A percentile compares a stretch with the other conserved stretches of the same genome.
Conservation (phyloP, 2,797 vertebrate species). For the Peromyscus eremicus region DNA sequence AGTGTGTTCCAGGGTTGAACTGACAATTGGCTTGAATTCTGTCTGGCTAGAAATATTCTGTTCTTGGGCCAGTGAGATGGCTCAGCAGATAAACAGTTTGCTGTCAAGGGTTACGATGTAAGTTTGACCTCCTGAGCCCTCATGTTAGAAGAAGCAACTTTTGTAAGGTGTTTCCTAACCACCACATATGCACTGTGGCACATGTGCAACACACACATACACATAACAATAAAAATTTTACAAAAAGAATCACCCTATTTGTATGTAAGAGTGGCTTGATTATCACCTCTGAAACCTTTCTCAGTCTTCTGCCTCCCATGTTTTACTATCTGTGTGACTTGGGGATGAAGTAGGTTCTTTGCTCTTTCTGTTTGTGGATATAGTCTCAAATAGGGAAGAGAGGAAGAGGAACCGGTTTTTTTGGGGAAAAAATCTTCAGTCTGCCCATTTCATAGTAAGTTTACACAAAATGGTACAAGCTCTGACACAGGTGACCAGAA, state of each 20-base stretch:
- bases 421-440: background rate
- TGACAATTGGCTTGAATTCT: background rate
- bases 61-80: background rate
- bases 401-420: background rate
- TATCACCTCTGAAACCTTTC: background rate
- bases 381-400: background rate
- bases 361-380: background rate
- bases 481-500: background rate
- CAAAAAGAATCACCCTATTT: background rate
- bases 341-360: background rate
- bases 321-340: background rate
- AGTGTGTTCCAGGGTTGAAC: background rate
- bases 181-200: background rate
- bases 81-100: background rate
- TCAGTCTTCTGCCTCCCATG: background rate
- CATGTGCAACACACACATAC: background rate
- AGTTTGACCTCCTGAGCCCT: background rate
- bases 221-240: background rate
- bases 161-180: background rate
- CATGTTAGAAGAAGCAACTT: background rate
- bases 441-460: background rate
- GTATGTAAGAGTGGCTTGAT: background rate
- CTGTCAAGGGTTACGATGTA: background rate
- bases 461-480: background rate
- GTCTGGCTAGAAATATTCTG: background rate